Evolutionary conservation across 2,113 vertebrate genomes (phyloP).

Genomic region (Semnopithecus entellus): DNA sequence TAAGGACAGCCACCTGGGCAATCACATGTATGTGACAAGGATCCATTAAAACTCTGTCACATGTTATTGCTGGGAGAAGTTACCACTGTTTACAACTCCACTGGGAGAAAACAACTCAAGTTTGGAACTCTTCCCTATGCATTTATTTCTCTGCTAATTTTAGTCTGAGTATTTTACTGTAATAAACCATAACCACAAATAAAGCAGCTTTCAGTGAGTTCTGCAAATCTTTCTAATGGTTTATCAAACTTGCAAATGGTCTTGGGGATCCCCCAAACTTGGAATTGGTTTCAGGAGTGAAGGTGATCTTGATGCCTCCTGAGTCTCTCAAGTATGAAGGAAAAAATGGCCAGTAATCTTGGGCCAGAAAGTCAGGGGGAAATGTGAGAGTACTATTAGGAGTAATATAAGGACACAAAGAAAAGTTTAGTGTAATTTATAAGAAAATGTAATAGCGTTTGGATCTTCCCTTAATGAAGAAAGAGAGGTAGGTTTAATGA

Average conservation of each 20-base stretch:
- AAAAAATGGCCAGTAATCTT: neutral
- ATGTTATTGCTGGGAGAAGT: neutral
- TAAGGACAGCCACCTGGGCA: neutral
- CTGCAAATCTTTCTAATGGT: neutral
- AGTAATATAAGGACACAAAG: neutral
- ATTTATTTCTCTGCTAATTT: neutral
- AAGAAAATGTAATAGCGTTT: neutral
- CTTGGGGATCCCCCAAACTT: neutral
- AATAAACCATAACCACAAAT: neutral
- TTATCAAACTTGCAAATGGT: neutral
- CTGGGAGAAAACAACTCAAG: neutral
- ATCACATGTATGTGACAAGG: fast-evolving
- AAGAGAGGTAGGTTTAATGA: neutral
- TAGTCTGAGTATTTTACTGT: neutral
- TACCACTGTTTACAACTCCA: neutral
- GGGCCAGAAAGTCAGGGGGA: neutral
- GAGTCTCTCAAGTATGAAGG: neutral
- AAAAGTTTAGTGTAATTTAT: neutral
- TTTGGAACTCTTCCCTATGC: neutral
- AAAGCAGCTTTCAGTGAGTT: neutral
- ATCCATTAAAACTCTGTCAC: neutral
- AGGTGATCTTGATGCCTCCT: neutral
- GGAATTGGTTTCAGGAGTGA: neutral
- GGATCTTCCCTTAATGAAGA: neutral
- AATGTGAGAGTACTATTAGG: neutral